These are phyloP conservation scores for Phyllotis vaccarum DNA, from an alignment of 2,797 vertebrate species.

Conservation along the genomic window DNA sequence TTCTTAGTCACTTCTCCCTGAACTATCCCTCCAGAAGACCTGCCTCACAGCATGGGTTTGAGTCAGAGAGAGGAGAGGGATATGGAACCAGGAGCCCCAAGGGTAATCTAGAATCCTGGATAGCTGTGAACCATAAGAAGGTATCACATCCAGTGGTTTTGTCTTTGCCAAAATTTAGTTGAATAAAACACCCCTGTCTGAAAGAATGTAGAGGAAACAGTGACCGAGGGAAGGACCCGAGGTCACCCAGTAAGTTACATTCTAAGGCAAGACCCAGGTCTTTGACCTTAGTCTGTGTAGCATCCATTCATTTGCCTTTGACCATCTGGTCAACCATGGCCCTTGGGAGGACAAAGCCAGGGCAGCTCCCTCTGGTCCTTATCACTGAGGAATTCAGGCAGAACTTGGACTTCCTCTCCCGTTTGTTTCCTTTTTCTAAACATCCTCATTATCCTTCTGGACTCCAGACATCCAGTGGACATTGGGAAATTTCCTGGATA, in stretches of 20 bases:
- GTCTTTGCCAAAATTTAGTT: background rate
- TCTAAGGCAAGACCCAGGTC: background rate
- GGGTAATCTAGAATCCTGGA: background rate
- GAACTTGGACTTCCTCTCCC: constrained; percentile 81
- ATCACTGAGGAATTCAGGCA: constrained; percentile 78
- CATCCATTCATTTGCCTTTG: background rate
- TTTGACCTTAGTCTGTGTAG: background rate
- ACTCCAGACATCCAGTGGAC: constrained; percentile 19
- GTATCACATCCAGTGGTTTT: background rate
- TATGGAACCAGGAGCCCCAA: background rate
- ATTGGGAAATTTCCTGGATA: constrained; percentile 60
- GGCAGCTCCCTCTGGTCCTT: constrained; percentile 73
- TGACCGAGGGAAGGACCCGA: background rate
- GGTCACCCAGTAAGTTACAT: constrained; percentile 17
- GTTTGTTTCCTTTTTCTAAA: constrained; percentile 77
- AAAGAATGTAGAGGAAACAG: constrained; percentile 24
- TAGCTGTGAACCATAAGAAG: background rate
- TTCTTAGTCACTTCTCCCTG: background rate
- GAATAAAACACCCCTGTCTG: background rate
- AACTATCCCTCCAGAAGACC: background rate
- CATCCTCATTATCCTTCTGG: constrained; percentile 76
- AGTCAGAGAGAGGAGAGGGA: background rate
- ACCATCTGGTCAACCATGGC: constrained; percentile 72
- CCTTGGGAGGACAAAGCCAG: constrained; percentile 32
- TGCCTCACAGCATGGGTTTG: background rate